Evolutionary conservation across 2,888 invertebrate species (phyloP), one percentile per base, ranked within the genome.

Genomic region (Agriopis aurantiaria): DNA sequence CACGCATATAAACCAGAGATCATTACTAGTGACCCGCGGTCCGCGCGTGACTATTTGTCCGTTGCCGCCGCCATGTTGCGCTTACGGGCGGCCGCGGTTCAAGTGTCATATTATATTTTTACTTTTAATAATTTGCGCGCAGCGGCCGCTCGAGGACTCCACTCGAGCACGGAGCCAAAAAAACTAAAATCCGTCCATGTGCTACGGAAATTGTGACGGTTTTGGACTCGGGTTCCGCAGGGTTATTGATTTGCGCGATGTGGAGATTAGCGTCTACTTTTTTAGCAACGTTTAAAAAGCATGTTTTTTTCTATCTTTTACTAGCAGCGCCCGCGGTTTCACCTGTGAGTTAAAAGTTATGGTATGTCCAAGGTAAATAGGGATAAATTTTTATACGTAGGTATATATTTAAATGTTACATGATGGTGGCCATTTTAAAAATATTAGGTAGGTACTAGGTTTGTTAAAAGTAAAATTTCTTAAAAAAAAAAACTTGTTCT

Each of bases 71-170:
- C 82, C 84, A 82, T 82, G 87, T 83, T 83, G 85, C 84, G 85
- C 84, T 87, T 80, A 82, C 88, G 86, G 84, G 75, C 84, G 87
- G 84, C 86, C 86, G 87, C 88, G 80, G 71, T 73, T 85, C 71
- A 74, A 87, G 89, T 84, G 85, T 80, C 85, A 84, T 83, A 79
- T 82, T 82, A 85, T 88, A 84, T 85, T 85, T 87, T 91, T 87
- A 88, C 88, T 91, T 91, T 91, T 90, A 91, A 90, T 91, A 92
- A 91, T 92, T 93, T 88, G 89, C 92, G 89, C 91, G 82, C 81
- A 83, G 83, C 88, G 88, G 88, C 84, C 88, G 83, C 76, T 85
- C 87, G 84, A 85, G 87, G 77, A 80, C 86, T 78, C 84, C 92
- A 89, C 93, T 92, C 80, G 88, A 93, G 89, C 90, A 91, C 91